These are phyloP conservation scores for Pogonus chalceus DNA, from an alignment of 1,140 invertebrate species.

Conservation along the genomic window DNA sequence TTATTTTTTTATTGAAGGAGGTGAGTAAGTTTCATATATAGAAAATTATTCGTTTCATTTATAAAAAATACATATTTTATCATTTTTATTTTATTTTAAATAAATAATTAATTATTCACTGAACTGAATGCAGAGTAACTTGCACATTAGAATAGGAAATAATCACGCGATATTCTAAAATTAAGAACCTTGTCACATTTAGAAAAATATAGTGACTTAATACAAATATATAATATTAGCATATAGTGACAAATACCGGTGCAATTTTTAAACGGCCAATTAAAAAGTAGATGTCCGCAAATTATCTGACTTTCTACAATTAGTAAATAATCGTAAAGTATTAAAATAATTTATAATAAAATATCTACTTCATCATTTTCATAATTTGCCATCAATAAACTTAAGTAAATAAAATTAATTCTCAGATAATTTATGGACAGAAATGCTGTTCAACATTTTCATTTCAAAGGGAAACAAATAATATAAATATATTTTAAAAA, in stretches of 20 bases:
- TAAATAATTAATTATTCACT: neutral
- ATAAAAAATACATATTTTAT: neutral
- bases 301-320: slow-evolving; percentile 1
- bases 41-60: neutral
- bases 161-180: slow-evolving; percentile 5
- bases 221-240: neutral
- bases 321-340: neutral
- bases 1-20: neutral
- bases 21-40: neutral
- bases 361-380: no score
- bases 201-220: neutral
- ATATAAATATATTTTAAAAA: slow-evolving; percentile 2
- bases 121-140: neutral
- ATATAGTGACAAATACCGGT: slow-evolving; percentile 6
- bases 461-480: neutral
- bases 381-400: neutral
- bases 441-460: neutral
- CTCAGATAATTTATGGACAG: slow-evolving; percentile 6
- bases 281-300: slow-evolving; percentile 3
- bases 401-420: neutral
- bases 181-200: slow-evolving; percentile 3
- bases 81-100: no score
- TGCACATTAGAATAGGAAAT: slow-evolving; percentile 1
- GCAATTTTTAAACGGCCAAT: slow-evolving; percentile 6
- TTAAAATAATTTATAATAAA: neutral